These are phyloP conservation scores for Amiota mariae DNA, from an alignment of 2,888 invertebrate genomes.

Conservation along the genomic window DNA sequence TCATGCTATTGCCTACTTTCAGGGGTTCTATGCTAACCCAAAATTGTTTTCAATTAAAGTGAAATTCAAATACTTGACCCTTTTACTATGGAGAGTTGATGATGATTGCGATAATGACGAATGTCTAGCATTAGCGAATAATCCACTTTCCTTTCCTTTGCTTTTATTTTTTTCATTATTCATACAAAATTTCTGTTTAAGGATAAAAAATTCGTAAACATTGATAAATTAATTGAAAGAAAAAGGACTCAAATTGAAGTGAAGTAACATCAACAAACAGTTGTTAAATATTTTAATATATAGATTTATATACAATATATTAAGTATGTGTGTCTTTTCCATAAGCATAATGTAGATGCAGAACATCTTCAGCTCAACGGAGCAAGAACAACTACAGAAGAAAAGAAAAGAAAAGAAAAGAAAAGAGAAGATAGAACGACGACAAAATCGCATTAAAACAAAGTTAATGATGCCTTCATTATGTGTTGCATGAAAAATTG, in stretches of 20 bases:
- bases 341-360: conserved; percentile 47
- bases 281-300: too few species aligned
- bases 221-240: too few species aligned
- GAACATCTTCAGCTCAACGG: neutral
- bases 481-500: conserved; percentile 5
- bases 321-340: conserved; percentile 24
- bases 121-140: too few species aligned
- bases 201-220: too few species aligned
- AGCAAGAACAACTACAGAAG: neutral
- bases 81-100: conserved; percentile 45
- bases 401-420: too few species aligned
- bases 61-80: conserved; percentile 64
- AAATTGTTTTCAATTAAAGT: conserved; percentile 46
- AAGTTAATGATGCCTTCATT: conserved; percentile 19
- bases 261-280: too few species aligned
- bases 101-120: too few species aligned
- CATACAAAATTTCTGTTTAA: too few species aligned
- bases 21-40: conserved; percentile 27
- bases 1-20: conserved; percentile 19
- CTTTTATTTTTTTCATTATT: too few species aligned
- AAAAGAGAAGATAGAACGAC: neutral
- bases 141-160: too few species aligned
- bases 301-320: too few species aligned
- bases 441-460: conserved; percentile 15
- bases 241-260: too few species aligned